Percentiles rank a stretch among this genome's conserved stretches.
phyloP scores from a whole-genome alignment of 2,797 vertebrate species.

The Anableps anableps region DNA sequence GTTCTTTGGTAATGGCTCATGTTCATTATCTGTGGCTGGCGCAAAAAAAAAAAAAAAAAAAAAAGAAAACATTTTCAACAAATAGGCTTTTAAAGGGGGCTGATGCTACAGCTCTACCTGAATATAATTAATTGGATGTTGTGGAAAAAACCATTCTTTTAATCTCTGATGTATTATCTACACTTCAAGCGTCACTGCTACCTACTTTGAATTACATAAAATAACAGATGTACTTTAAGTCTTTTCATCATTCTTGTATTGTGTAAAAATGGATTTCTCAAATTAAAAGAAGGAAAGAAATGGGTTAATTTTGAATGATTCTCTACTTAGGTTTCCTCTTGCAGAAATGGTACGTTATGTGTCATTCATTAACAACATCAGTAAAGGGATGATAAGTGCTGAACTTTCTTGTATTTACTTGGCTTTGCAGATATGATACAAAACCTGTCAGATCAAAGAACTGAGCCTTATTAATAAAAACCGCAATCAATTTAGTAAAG shows the following conservation, averaged over 20 bases:
- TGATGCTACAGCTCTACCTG: constrained; percentile 27
- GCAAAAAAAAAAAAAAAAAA: not conserved
- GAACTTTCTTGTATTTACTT: constrained; percentile 30
- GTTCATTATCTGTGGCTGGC: constrained; percentile 53
- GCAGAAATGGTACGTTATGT: constrained; percentile 27
- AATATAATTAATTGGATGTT: constrained; percentile 64
- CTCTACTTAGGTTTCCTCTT: constrained; percentile 33
- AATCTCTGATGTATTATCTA: constrained; percentile 61
- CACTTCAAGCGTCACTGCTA: constrained; percentile 56
- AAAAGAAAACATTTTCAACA: constrained; percentile 37
- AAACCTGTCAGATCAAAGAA: constrained; percentile 22
- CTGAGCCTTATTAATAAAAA: constrained; percentile 11
- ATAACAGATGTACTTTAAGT: constrained; percentile 71
- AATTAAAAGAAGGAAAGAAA: constrained; percentile 49
- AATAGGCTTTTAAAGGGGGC: constrained; percentile 59
- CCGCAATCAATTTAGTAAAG: constrained; percentile 39
- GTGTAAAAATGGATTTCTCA: constrained; percentile 39
- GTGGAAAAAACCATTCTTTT: constrained; percentile 31
- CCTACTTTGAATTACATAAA: constrained; percentile 61
- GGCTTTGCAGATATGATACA: constrained; percentile 20
- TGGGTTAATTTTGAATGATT: constrained; percentile 56
- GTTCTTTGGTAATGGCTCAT: constrained; percentile 23
- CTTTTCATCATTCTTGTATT: constrained; percentile 63
- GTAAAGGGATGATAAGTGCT: not conserved
- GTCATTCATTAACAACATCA: constrained; percentile 3